Percentiles rank a stretch among this genome's conserved stretches.
Conservation (phyloP, 2,888 invertebrate genomes). For the Tanaodytes sp. region DNA sequence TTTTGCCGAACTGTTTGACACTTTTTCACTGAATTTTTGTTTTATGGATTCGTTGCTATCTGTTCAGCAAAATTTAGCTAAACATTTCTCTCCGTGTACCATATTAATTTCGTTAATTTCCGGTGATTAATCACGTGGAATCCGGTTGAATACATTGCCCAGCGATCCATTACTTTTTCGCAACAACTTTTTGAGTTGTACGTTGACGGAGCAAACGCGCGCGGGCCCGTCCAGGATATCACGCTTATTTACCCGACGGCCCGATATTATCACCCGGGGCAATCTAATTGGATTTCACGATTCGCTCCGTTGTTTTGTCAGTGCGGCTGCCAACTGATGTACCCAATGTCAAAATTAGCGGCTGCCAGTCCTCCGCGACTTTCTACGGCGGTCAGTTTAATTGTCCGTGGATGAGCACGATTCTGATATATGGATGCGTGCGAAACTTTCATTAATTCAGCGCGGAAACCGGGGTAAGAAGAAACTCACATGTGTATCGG, state of each 20-base stretch:
- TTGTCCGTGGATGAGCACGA: constrained; percentile 19
- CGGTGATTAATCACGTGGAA: too few species aligned
- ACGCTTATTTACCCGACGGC: constrained; percentile 23
- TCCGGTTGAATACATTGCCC: too few species aligned
- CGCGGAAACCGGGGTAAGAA: constrained; percentile 32
- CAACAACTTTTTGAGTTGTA: too few species aligned
- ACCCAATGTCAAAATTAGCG: constrained; percentile 37
- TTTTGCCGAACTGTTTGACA: too few species aligned
- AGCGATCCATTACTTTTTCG: too few species aligned
- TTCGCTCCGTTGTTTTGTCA: constrained; percentile 31
- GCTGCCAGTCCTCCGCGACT: constrained; percentile 24
- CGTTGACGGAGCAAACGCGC: too few species aligned
- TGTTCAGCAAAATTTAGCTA: too few species aligned
- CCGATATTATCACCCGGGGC: constrained; percentile 25
- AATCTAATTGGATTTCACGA: constrained; percentile 42
- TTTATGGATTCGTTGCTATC: too few species aligned
- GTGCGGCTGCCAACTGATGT: constrained; percentile 15
- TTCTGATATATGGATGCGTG: constrained; percentile 13
- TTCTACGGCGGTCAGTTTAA: constrained; percentile 25
- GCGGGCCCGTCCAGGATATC: constrained; percentile 22
- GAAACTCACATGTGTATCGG: constrained; percentile 39
- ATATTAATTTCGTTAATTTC: too few species aligned
- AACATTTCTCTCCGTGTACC: too few species aligned
- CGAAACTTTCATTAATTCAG: constrained; percentile 39
- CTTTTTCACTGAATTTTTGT: too few species aligned